Conservation (phyloP, 2,797 vertebrate genomes). For the Liasis olivaceus region DNA sequence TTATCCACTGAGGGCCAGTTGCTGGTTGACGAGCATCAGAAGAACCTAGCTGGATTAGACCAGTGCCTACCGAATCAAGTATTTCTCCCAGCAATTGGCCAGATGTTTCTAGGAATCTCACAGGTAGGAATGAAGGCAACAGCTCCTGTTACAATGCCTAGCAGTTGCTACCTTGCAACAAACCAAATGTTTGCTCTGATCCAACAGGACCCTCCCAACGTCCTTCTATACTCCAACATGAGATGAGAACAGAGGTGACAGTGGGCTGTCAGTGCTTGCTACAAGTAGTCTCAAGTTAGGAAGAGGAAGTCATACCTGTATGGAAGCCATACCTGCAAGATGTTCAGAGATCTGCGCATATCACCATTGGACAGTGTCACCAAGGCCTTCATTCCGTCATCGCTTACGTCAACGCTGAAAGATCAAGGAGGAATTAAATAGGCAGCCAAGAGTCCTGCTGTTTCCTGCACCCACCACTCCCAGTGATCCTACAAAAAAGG, state of each 20-base stretch:
- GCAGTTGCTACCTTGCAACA: no score
- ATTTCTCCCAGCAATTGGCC: background rate
- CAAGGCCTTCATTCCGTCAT: constrained; percentile 94
- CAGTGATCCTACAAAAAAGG: background rate
- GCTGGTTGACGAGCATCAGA: background rate
- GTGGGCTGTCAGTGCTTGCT: background rate
- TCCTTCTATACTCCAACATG: no score
- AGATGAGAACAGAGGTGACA: background rate
- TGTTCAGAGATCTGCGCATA: constrained; percentile 95
- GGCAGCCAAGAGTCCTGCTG: background rate
- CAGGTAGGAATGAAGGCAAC: no score
- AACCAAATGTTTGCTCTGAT: background rate
- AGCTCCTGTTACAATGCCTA: no score
- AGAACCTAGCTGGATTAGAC: background rate
- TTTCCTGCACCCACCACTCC: background rate
- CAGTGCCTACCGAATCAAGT: background rate
- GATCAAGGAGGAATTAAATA: background rate
- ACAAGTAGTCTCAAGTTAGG: background rate
- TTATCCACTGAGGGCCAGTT: background rate
- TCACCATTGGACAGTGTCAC: constrained; percentile 92
- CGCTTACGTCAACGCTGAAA: constrained; percentile 84
- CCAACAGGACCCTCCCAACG: background rate
- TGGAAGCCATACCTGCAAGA: constrained; percentile 84
- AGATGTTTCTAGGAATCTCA: background rate
- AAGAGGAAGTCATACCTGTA: fast-evolving